phyloP scores from a whole-genome alignment of 2,113 vertebrate genomes.

The Burhinus bistriatus region DNA sequence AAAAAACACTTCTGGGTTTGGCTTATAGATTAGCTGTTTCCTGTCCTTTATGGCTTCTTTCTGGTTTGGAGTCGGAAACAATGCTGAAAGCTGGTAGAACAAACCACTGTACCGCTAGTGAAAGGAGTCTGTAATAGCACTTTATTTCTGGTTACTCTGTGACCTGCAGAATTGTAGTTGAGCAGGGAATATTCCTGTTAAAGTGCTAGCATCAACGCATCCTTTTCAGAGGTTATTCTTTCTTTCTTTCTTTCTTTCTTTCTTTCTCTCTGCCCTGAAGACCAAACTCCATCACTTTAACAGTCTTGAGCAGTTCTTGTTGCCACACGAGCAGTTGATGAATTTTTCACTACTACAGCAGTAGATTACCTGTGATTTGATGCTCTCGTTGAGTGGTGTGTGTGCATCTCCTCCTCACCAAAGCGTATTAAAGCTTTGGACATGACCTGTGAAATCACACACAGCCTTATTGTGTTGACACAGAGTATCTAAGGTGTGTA shows the following conservation, averaged over 20 bases:
- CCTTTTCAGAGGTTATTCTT: not conserved
- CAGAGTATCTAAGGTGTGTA: not conserved
- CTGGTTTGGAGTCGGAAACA: not conserved
- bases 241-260: not conserved
- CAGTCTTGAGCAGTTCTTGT: not conserved
- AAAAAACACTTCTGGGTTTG: not conserved
- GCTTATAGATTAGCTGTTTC: not conserved
- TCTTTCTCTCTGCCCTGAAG: not conserved
- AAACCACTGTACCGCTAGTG: not conserved
- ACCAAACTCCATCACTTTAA: not conserved
- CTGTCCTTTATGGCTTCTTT: constrained; percentile 12
- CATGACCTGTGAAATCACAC: not conserved
- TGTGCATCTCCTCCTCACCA: not conserved
- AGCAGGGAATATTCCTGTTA: not conserved
- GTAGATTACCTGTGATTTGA: not conserved
- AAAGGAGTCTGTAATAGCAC: not conserved
- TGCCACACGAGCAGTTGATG: not conserved
- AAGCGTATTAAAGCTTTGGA: not conserved
- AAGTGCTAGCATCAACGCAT: not conserved
- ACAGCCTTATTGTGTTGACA: accelerated
- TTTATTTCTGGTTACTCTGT: not conserved
- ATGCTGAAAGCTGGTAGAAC: not conserved
- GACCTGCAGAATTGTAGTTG: not conserved
- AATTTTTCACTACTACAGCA: not conserved
- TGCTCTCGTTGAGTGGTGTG: not conserved